Percentiles rank a stretch among this genome's conserved stretches.
Conservation (phyloP, 2,888 invertebrate genomes). For the Perdita meconis region DNA sequence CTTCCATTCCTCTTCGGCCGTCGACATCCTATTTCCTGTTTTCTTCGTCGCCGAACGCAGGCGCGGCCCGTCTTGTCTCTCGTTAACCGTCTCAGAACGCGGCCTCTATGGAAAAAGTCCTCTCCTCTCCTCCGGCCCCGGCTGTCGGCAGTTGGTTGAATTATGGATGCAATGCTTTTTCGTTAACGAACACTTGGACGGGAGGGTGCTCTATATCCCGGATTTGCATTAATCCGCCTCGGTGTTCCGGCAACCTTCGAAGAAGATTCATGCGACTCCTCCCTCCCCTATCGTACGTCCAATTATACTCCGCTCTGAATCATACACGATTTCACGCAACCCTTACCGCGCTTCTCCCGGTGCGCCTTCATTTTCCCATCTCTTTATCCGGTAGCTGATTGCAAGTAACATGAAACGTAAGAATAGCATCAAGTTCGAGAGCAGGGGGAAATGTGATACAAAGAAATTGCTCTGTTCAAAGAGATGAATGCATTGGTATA, state of each 20-base stretch:
- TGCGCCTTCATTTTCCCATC: background rate
- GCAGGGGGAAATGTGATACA: too few species aligned
- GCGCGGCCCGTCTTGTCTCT: background rate
- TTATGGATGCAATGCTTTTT: conserved; percentile 36
- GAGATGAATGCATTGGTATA: too few species aligned
- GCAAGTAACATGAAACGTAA: too few species aligned
- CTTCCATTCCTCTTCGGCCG: conserved; percentile 21
- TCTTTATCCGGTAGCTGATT: too few species aligned
- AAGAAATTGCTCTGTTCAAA: too few species aligned
- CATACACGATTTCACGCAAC: background rate
- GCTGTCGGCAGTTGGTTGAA: conserved; percentile 20
- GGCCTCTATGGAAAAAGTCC: background rate
- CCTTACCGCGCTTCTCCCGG: background rate
- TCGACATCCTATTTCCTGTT: conserved; percentile 23
- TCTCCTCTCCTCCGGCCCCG: background rate
- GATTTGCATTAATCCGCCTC: conserved; percentile 21
- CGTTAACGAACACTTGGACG: conserved; percentile 29
- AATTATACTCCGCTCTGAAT: background rate
- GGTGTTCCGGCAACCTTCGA: background rate
- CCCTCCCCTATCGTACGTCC: background rate
- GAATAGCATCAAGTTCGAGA: too few species aligned
- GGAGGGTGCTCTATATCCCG: background rate
- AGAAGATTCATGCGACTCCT: background rate
- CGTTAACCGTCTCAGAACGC: conserved; percentile 17
- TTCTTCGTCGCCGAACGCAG: background rate